Conservation (phyloP, 1,140 invertebrate genomes). For the Aethina tumida region DNA sequence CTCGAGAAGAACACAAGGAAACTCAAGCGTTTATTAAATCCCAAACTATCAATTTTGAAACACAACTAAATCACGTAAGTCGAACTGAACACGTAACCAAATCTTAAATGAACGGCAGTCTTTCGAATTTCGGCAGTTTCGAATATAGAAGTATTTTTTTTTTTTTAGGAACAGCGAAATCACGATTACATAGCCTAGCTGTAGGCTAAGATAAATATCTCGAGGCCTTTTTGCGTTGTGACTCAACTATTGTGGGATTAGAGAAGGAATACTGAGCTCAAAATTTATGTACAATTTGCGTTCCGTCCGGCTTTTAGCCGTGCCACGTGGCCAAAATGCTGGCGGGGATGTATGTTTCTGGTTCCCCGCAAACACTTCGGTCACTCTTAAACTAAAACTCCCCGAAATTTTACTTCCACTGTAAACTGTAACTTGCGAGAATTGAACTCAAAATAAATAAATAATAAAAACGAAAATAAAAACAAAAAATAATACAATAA, state of each 20-base stretch:
- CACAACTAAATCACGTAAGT: constrained; percentile 24
- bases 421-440: constrained; percentile 26
- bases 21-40: constrained; percentile 24
- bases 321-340: constrained; percentile 1
- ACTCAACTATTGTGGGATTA: constrained; percentile 30
- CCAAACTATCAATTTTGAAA: constrained; percentile 37
- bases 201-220: constrained; percentile 27
- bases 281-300: constrained; percentile 23
- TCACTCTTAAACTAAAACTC: constrained; percentile 3
- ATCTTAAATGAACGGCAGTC: constrained; percentile 36
- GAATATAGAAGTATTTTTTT: no score
- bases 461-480: constrained; percentile 24
- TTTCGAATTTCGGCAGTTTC: constrained; percentile 37
- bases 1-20: constrained; percentile 25
- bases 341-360: neutral
- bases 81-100: constrained; percentile 22
- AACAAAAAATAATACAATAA: constrained; percentile 26
- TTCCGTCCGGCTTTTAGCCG: constrained; percentile 9
- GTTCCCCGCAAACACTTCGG: neutral
- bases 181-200: constrained; percentile 30
- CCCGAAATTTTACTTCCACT: constrained; percentile 20
- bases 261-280: constrained; percentile 28
- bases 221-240: constrained; percentile 23
- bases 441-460: constrained; percentile 20
- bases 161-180: constrained; percentile 37